Base-by-base conservation (phyloP, 2,888 invertebrate genomes). In the Ctena decussata region DNA sequence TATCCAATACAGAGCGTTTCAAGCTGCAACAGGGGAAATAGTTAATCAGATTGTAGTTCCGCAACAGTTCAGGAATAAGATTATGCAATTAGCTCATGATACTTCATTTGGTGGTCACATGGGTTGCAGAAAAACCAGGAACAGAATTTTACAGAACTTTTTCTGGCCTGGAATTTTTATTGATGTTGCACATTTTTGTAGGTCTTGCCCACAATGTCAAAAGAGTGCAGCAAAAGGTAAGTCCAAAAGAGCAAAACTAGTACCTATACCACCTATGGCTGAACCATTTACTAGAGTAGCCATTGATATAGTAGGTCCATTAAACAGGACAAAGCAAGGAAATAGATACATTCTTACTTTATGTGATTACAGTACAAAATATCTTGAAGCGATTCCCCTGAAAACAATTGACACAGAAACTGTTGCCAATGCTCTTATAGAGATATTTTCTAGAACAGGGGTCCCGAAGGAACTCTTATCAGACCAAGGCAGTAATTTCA, bases 361-460 rank as follows among this genome's bases (percentile, higher is more conserved):
- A 24, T 53, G 74, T 53, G 74, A 74, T 37, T 74, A 74, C 30
- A 53, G 49, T n/a, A 74, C 72, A 44, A 41, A 72, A 30, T 72
- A 72, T 44, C 41, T n/a, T n/a, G 72, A 72, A 41, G 72, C 72
- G 18, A 72, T 72, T 27, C 2, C 44, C 12, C 15, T 72, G 3
- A 41, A 72, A 39, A 39, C 35, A 8, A 39, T 37, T 11, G 71
- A 71, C n/a, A 71, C 21, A 11, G 37, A 72, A 46, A 41, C 72
- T 3, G 46, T 72, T 32, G 72, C 72, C 39, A 72, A 72, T 39
- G 72, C 41, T 21, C 30, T 72, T 18, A 72, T 41, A 41, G 27
- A 41, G 15, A 76, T 74, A 53, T 74, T 53, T 35, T 74, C 49
- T 49, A 74, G 74, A 74, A 44, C 30, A 74, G 74, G 74, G 5